Base-by-base conservation (phyloP, 2,888 invertebrate species). In the Ophioninae sp. region DNA sequence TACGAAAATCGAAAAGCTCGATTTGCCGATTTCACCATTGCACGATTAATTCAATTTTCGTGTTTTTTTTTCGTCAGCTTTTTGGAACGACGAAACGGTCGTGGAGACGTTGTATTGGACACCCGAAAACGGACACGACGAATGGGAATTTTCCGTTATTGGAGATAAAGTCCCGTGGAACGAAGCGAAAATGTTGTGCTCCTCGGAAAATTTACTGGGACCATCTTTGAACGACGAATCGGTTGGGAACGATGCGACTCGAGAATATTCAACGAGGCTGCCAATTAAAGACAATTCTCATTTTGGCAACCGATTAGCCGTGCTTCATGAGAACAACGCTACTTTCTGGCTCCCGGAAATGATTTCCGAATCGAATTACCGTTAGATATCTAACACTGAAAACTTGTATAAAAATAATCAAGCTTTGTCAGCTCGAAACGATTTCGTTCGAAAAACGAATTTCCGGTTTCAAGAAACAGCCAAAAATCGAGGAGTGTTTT, bases 341-440 rank as follows among this genome's bases (percentile, higher is more conserved):
- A 83, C 63, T 30, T 61, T 79, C 44, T 88, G 87, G 86, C 80
- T 88, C 30, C 76, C 87, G 23, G 69, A 76, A 22, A 87, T 85
- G 85, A 41, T 88, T 7, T 84, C 87, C 22, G 87, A 87, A 61
- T 88, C 87, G 20, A 81, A 88, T 82, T 87, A 87, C 69, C 85
- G 86, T 87, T 37, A 23, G 86, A 61, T 61, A 56, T 65, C 13
- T 10, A 65, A 8, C 7, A 9, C 17, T 17, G 13, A 20, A 9
- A 63, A 9, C 3, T 65, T 22, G 13, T 56, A n/a, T 0, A 17
- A 2, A 0, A 17, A 1, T 6, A 64, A 51, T 3, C 1, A 30
- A 30, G 9, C 61, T 72, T 74, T 20, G 39, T 44, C 44, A 44
- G 10, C 10, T 44, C 44, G 44, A 44, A 44, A 44, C 9, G 9